Evolutionary conservation across 2,113 vertebrate genomes (phyloP).

Genomic region (Furnarius figulus): DNA sequence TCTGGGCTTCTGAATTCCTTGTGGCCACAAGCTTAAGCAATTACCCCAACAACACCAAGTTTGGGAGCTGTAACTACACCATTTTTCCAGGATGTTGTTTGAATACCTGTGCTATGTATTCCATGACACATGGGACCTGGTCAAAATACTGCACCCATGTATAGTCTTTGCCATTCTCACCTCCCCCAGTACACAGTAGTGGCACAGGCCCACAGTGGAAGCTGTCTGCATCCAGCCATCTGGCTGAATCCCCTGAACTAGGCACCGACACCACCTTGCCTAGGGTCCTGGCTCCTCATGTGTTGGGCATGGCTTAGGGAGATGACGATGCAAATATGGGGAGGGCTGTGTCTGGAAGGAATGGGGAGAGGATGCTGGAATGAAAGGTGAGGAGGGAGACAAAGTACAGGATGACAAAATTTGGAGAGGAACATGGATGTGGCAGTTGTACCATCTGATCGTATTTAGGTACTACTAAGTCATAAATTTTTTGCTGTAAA

Average conservation of each 20-base stretch:
- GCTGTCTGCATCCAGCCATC: background rate
- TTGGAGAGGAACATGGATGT: background rate
- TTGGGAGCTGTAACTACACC: background rate
- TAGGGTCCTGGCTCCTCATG: fast-evolving
- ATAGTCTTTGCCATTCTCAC: background rate
- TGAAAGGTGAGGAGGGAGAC: fast-evolving
- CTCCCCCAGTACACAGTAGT: fast-evolving
- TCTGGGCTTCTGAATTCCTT: background rate
- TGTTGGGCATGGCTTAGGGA: background rate
- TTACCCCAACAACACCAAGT: background rate
- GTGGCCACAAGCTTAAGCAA: background rate
- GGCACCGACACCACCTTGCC: background rate
- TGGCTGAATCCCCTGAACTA: background rate
- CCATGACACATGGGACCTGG: background rate
- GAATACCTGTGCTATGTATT: background rate
- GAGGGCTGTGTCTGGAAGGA: background rate
- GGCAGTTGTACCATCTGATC: fast-evolving
- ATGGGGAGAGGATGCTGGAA: background rate
- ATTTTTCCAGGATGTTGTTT: background rate
- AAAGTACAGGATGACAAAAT: background rate
- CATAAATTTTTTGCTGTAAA: background rate
- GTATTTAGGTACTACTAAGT: background rate
- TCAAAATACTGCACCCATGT: fast-evolving
- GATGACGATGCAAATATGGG: background rate
- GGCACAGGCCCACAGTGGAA: fast-evolving